These are phyloP conservation scores for Chionoecetes opilio DNA, from an alignment of 1,140 invertebrate genomes.

Conservation along the genomic window DNA sequence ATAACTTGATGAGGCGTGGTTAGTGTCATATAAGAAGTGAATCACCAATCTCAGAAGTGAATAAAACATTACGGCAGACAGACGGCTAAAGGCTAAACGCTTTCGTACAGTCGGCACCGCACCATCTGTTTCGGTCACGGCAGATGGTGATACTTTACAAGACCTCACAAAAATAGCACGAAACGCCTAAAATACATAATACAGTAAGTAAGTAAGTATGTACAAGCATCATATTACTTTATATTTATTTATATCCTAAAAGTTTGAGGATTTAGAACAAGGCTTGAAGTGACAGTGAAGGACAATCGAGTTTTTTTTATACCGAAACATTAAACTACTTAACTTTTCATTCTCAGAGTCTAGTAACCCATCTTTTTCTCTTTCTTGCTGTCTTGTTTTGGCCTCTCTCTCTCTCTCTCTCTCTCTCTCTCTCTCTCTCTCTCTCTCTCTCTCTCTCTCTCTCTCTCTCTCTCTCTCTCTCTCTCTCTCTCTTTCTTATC, in stretches of 20 bases:
- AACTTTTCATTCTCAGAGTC: background rate
- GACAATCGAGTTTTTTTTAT: background rate
- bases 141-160: background rate
- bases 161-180: conserved; percentile 2
- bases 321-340: background rate
- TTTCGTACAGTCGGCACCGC: no score
- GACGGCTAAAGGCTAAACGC: background rate
- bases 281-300: background rate
- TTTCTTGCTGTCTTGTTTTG: no score
- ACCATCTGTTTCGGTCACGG: background rate
- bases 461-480: background rate
- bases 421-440: background rate
- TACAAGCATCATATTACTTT: background rate
- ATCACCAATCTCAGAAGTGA: background rate
- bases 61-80: background rate
- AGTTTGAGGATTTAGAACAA: background rate
- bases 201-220: background rate
- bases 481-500: background rate
- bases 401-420: no score
- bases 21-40: background rate
- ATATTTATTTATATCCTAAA: no score
- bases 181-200: background rate
- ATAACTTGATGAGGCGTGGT: no score
- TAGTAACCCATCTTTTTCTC: background rate
- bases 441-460: background rate